Conservation (phyloP, 2,888 invertebrate genomes). For the Apamea monoglypha region DNA sequence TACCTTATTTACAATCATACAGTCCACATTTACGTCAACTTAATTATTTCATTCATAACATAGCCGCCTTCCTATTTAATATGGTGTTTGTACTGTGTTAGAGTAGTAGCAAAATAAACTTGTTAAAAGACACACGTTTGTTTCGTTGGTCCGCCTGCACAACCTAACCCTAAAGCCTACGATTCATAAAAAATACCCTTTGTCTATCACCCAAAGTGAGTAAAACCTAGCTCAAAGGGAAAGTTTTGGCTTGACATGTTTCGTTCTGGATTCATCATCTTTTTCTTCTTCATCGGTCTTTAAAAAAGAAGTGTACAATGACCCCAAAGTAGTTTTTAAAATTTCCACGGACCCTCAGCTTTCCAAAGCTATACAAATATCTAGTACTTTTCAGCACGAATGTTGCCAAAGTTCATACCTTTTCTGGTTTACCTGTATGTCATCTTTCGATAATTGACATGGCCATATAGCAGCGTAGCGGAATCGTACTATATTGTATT, state of each 20-base stretch:
- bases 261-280: background rate
- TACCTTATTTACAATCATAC: no score
- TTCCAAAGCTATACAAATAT: background rate
- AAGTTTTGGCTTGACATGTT: background rate
- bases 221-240: background rate
- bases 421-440: background rate
- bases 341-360: background rate
- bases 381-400: background rate
- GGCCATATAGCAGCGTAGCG: background rate
- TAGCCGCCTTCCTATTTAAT: no score
- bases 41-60: no score
- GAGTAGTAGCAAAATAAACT: no score
- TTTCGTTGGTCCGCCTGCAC: no score
- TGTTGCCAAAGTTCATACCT: no score
- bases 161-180: no score
- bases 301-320: background rate
- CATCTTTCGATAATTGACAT: background rate
- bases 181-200: background rate
- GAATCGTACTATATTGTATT: background rate
- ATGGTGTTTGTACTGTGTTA: no score
- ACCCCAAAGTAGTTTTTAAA: background rate
- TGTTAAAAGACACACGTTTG: no score
- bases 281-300: background rate
- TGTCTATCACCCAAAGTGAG: background rate
- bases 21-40: no score